Conservation (phyloP, 2,797 vertebrate genomes). For the Crax fasciolata region DNA sequence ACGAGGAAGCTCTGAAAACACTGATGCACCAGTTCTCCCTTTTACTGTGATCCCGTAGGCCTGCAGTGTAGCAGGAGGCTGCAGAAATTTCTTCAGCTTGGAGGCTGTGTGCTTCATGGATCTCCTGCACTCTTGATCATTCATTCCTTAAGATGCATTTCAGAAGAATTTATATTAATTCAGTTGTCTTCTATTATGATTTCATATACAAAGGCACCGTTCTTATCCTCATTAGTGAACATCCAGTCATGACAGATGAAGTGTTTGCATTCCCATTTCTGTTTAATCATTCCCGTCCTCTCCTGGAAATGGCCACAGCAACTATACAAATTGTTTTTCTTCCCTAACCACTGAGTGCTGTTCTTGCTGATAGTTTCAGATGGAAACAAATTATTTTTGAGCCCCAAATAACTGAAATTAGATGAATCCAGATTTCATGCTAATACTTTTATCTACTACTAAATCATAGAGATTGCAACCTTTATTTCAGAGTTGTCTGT, state of each 20-base stretch:
- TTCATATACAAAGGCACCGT: neutral
- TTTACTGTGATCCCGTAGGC: neutral
- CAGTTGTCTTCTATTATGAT: neutral
- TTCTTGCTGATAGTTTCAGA: neutral
- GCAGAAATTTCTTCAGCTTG: neutral
- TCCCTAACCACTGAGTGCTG: neutral
- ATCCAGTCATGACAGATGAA: neutral
- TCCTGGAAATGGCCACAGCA: neutral
- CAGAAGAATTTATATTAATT: neutral
- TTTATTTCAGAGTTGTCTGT: neutral
- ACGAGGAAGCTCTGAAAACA: neutral
- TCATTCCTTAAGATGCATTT: neutral
- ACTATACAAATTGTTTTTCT: neutral
- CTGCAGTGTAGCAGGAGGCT: neutral
- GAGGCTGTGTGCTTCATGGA: accelerated
- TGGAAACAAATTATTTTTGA: neutral
- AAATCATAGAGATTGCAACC: neutral
- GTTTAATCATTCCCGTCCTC: neutral
- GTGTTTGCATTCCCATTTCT: neutral
- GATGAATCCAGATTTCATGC: neutral
- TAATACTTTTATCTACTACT: neutral
- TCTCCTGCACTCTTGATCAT: neutral
- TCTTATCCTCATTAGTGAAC: neutral
- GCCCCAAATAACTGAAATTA: neutral
- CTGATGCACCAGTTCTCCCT: neutral